phyloP scores from a whole-genome alignment of 2,113 vertebrate species.

The Climacteris rufus region DNA sequence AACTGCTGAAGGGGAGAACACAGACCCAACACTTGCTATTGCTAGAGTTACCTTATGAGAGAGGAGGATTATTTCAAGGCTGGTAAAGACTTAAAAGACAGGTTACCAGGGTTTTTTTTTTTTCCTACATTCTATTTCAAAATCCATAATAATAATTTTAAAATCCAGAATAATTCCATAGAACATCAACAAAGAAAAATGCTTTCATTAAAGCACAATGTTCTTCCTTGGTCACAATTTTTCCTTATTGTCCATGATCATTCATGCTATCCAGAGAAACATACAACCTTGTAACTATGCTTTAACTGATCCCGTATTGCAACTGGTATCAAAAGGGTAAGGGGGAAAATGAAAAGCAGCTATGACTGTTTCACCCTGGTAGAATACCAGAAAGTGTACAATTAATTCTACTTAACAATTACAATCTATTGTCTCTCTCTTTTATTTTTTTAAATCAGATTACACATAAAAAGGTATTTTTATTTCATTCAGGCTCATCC shows the following conservation, averaged over 20 bases:
- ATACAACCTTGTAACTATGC: neutral
- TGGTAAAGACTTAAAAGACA: neutral
- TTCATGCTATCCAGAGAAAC: neutral
- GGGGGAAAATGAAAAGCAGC: accelerated
- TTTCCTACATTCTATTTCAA: neutral
- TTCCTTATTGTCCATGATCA: neutral
- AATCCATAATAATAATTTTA: neutral
- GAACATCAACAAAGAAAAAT: neutral
- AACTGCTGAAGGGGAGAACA: neutral
- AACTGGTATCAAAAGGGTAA: neutral
- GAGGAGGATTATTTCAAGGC: neutral
- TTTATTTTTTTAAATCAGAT: neutral
- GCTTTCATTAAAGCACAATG: neutral
- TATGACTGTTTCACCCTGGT: neutral
- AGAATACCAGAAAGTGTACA: neutral
- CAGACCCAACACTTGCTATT: neutral
- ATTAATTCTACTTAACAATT: neutral
- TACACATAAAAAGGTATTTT: neutral
- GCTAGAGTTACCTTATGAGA: neutral
- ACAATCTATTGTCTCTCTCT: neutral
- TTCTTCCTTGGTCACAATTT: neutral
- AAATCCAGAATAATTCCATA: neutral
- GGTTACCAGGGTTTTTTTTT: neutral
- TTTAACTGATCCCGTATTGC: neutral
- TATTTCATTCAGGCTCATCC: neutral